Conservation (phyloP, 1,140 invertebrate species). For the Cydia amplana region DNA sequence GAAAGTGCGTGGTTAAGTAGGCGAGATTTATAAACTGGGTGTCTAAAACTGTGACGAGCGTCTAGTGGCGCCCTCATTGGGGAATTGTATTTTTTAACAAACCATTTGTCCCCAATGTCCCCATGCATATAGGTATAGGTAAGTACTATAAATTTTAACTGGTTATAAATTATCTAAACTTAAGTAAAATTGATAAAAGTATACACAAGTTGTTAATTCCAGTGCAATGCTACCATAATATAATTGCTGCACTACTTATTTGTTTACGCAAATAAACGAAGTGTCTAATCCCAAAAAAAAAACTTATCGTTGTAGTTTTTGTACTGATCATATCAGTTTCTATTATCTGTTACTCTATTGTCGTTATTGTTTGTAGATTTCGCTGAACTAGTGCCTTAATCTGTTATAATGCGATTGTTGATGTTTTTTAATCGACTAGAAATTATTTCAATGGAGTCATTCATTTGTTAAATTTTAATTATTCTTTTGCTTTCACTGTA, state of each 20-base stretch:
- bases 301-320: not conserved
- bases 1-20: constrained; percentile 41
- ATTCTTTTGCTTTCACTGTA: constrained; percentile 52
- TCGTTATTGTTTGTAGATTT: constrained; percentile 50
- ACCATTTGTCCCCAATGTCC: too few species aligned
- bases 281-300: not conserved
- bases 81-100: too few species aligned
- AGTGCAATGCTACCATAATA: not conserved
- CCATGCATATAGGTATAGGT: too few species aligned
- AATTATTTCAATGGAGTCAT: constrained; percentile 44
- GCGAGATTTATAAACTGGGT: not conserved
- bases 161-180: too few species aligned
- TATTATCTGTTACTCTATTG: constrained; percentile 38
- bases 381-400: constrained; percentile 43
- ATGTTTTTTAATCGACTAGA: constrained; percentile 36
- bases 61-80: too few species aligned
- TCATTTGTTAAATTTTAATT: constrained; percentile 59
- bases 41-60: not conserved
- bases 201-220: too few species aligned
- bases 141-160: too few species aligned
- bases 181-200: too few species aligned
- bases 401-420: constrained; percentile 45
- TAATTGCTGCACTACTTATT: not conserved
- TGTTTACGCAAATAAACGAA: constrained; percentile 5
- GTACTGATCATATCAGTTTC: constrained; percentile 42